These are phyloP conservation scores for Drosophila bipectinata DNA, from an alignment of 1,140 invertebrate genomes.

Conservation along the genomic window DNA sequence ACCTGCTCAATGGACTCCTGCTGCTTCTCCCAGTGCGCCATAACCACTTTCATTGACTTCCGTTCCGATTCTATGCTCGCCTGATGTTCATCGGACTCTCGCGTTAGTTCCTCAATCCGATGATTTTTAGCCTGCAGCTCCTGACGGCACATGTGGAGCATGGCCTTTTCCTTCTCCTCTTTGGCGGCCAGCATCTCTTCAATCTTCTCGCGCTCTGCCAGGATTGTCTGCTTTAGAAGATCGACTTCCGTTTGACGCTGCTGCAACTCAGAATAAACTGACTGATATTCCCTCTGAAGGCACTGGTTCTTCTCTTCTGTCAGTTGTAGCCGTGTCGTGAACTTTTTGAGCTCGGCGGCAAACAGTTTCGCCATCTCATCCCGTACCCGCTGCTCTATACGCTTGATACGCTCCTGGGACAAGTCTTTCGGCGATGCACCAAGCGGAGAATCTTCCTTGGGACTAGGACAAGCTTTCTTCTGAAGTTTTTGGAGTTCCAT, in stretches of 20 bases:
- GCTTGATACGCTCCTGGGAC: slow-evolving; percentile 49
- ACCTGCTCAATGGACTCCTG: slow-evolving; percentile 57
- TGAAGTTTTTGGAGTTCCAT: slow-evolving; percentile 3
- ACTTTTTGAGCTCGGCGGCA: slow-evolving; percentile 85
- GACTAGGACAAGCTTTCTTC: slow-evolving; percentile 10
- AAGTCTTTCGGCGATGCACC: slow-evolving; percentile 35
- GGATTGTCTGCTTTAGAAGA: slow-evolving; percentile 85
- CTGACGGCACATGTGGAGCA: slow-evolving; percentile 57
- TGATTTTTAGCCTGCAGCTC: slow-evolving; percentile 68
- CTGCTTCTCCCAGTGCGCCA: slow-evolving; percentile 78
- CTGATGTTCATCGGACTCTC: slow-evolving; percentile 70
- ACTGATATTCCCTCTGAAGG: slow-evolving; percentile 85
- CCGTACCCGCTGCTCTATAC: slow-evolving; percentile 84
- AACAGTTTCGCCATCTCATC: slow-evolving; percentile 86
- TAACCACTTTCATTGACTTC: slow-evolving; percentile 76
- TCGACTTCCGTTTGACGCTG: slow-evolving; percentile 85
- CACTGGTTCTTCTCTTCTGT: slow-evolving; percentile 84
- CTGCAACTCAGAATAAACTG: slow-evolving; percentile 79
- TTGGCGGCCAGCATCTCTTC: slow-evolving; percentile 85
- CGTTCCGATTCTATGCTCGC: slow-evolving; percentile 75
- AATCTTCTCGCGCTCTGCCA: slow-evolving; percentile 85
- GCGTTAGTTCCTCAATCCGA: slow-evolving; percentile 48
- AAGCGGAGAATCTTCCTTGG: slow-evolving; percentile 3
- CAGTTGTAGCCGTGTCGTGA: slow-evolving; percentile 84
- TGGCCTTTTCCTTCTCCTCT: slow-evolving; percentile 64